A percentile compares a stretch with the other conserved stretches of the same genome.
Conservation (phyloP, 2,797 vertebrate genomes). For the Spatula versicolor region DNA sequence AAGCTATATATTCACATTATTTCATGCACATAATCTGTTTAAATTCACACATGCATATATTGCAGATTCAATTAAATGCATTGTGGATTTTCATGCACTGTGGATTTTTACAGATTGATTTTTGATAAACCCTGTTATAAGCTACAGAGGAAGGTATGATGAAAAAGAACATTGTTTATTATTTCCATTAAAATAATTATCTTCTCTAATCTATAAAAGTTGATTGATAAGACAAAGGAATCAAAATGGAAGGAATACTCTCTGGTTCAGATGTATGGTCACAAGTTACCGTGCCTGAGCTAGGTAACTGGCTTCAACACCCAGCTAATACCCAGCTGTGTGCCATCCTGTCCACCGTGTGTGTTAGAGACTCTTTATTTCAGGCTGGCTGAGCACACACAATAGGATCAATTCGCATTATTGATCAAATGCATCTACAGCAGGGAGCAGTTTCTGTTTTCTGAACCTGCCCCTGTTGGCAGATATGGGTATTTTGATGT, state of each 20-base stretch:
- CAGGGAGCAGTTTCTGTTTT: background rate
- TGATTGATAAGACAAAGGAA: background rate
- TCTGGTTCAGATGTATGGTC: background rate
- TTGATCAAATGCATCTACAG: background rate
- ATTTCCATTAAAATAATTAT: background rate
- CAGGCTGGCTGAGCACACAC: conserved; percentile 6
- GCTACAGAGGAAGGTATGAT: background rate
- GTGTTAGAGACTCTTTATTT: background rate
- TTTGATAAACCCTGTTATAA: background rate
- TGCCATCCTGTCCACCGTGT: background rate
- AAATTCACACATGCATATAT: background rate
- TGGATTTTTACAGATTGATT: background rate
- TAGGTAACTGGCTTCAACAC: background rate
- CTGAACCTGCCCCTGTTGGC: background rate
- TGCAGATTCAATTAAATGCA: background rate
- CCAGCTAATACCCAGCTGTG: background rate
- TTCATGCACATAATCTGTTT: conserved; percentile 3
- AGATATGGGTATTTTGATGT: background rate
- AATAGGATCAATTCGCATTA: background rate
- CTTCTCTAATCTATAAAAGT: background rate
- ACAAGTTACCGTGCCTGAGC: background rate
- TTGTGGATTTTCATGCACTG: background rate
- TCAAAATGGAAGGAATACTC: background rate
- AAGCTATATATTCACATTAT: background rate
- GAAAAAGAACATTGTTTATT: background rate